Percentiles rank a stretch among this genome's conserved stretches.
Evolutionary conservation across 2,113 vertebrate genomes (phyloP).

Genomic region (Paracanthobrama guichenoti): DNA sequence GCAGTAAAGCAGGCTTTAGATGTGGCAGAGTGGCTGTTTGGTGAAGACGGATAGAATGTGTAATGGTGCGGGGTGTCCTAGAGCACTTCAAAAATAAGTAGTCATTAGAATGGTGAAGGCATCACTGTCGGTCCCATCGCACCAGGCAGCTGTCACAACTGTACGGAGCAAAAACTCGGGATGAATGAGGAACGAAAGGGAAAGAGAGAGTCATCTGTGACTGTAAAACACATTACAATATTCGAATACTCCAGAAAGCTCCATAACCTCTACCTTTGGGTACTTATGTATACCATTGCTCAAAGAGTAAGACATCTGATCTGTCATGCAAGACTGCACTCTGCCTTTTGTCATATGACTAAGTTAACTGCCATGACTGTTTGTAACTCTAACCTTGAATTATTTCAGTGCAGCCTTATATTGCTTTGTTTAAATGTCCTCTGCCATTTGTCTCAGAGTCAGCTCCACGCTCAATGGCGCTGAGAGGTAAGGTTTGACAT

Average conservation of each 20-base stretch:
- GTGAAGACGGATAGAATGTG: constrained; percentile 32
- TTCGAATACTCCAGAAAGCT: constrained; percentile 18
- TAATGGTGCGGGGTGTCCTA: constrained; percentile 33
- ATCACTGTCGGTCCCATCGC: constrained; percentile 46
- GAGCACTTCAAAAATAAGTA: constrained; percentile 39
- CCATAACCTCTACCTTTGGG: constrained; percentile 8
- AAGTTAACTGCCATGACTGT: constrained; percentile 22
- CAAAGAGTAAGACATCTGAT: constrained; percentile 22
- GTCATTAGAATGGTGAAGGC: constrained; percentile 53
- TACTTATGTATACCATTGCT: constrained; percentile 26
- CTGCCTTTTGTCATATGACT: constrained; percentile 33
- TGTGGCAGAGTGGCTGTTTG: constrained; percentile 40
- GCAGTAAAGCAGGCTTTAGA: constrained; percentile 42
- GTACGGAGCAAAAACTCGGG: constrained; percentile 28
- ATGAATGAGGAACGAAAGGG: constrained; percentile 9
- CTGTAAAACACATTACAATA: constrained; percentile 45
- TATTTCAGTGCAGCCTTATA: background rate
- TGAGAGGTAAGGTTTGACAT: constrained; percentile 44
- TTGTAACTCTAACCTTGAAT: constrained; percentile 14
- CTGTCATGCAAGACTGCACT: constrained; percentile 26
- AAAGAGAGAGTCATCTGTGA: constrained; percentile 33
- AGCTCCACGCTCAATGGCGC: background rate
- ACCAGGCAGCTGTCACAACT: constrained; percentile 46
- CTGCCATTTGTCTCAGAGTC: constrained; percentile 21
- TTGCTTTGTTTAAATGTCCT: constrained; percentile 40